Base-by-base conservation (phyloP, 2,888 invertebrate species). In the Dryadula phaetusa region DNA sequence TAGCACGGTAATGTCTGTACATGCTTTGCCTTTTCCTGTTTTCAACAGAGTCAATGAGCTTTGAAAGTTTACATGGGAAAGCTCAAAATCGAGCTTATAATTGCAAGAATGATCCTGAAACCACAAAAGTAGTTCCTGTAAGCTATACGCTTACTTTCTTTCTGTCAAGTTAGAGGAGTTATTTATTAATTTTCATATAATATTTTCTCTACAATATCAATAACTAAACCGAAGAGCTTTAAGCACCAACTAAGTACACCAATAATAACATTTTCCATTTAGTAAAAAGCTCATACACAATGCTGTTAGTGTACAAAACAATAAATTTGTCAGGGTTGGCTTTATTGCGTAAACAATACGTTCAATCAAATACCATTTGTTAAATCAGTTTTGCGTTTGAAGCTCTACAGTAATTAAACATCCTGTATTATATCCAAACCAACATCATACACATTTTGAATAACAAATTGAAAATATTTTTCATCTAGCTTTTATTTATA, bases 261-360 rank as follows among this genome's bases (percentile, higher is more conserved):
- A 16, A 37, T 37, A 37, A 20, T 22, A 56, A 25, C 22, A 56
- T 22, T 10, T 25, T 20, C 56, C 22, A 56, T 56, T 56, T 40
- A 37, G 22, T 37, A 25, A 10, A 52, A 52, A 16, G 1, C 16
- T 28, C 16, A 28, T 12, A 40, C 14, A 20, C 56, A 53, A 53
- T n/a, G n/a, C 10, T 20, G 56, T 28, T 10, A 49, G 8, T 52
- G 8, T 47, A 4, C 8, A 10, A 52, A 56, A 56, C 56, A 56
- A 56, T 56, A 40, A 20, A 40, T 37, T 37, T 37, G 40, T 40
- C 25, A 40, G 37, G n/a, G 40, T 40, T 40, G n/a, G 40, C 10
- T 40, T 37, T 40, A 56, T 40, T 40, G 20, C 40, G 40, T 40
- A 56, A 22, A 56, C 56, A 56, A 56, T 56, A 25, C 20, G 40